Percentiles rank a stretch among this genome's conserved stretches.
Evolutionary conservation across 2,888 invertebrate genomes (phyloP).

Genomic region (Automeris io): DNA sequence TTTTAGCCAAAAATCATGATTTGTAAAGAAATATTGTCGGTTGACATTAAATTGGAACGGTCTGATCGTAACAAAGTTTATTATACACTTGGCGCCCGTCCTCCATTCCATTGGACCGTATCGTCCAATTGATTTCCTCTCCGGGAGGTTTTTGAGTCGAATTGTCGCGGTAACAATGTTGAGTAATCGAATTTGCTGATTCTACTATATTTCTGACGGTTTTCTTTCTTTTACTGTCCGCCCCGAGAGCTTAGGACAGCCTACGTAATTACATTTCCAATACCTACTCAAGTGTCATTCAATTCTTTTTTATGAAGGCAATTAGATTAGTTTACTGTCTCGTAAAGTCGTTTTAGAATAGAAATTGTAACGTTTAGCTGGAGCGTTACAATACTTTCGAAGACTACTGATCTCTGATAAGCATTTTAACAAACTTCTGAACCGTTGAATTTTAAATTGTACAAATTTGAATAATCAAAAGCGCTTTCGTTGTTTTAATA

Average conservation of each 20-base stretch:
- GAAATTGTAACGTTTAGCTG: neutral
- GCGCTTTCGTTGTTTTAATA: too few relatives aligned
- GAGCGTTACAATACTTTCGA: too few relatives aligned
- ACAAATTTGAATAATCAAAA: too few relatives aligned
- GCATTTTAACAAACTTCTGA: too few relatives aligned
- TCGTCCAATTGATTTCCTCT: slow-evolving; percentile 51
- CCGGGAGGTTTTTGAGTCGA: slow-evolving; percentile 34
- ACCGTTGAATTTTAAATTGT: too few relatives aligned
- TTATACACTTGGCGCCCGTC: slow-evolving; percentile 64
- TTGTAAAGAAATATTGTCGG: slow-evolving; percentile 13
- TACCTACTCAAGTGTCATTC: slow-evolving; percentile 3
- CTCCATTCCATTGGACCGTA: slow-evolving; percentile 51
- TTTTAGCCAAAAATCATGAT: too few relatives aligned
- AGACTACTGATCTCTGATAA: too few relatives aligned
- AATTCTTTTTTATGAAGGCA: neutral
- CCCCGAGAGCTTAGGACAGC: neutral
- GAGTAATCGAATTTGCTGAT: slow-evolving; percentile 29
- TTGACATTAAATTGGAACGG: slow-evolving; percentile 34
- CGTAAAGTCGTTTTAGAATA: neutral
- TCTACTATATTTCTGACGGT: slow-evolving; percentile 13
- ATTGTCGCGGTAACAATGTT: slow-evolving; percentile 27
- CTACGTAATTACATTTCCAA: slow-evolving; percentile 8
- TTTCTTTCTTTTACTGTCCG: slow-evolving; percentile 4
- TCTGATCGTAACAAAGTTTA: slow-evolving; percentile 48
- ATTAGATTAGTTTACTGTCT: slow-evolving; percentile 4